These are phyloP conservation scores for Epinephelus malabaricus DNA, from an alignment of 2,797 vertebrate species.

Conservation along the genomic window DNA sequence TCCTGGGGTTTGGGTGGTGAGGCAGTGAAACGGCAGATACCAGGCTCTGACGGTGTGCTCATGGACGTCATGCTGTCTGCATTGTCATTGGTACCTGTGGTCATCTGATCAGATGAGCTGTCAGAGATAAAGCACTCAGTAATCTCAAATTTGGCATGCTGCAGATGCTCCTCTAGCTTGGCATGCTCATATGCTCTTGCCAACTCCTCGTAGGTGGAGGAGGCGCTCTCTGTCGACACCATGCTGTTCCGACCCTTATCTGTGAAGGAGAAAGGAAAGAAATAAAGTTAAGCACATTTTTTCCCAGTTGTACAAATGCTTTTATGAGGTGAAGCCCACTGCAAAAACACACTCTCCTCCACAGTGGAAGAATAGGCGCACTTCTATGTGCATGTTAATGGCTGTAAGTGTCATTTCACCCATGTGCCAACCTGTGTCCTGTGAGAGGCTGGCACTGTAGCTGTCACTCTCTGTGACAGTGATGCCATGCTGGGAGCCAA, in stretches of 20 bases:
- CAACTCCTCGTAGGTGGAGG: constrained; percentile 98
- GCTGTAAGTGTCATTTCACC: constrained; percentile 55
- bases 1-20: constrained; percentile 98
- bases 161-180: constrained; percentile 98
- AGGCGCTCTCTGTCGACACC: constrained; percentile 99
- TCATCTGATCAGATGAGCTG: constrained; percentile 99
- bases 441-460: constrained; percentile 98
- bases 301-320: not conserved
- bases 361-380: constrained; percentile 19
- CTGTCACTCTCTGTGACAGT: constrained; percentile 99
- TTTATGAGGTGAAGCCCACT: constrained; percentile 1
- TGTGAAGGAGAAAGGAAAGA: constrained; percentile 56
- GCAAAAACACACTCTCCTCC: constrained; percentile 12
- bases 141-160: constrained; percentile 99
- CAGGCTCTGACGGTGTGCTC: constrained; percentile 98
- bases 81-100: constrained; percentile 97
- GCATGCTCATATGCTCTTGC: constrained; percentile 97
- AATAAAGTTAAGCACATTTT: constrained; percentile 1
- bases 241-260: constrained; percentile 99
- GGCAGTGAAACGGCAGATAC: constrained; percentile 98
- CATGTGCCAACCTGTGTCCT: constrained; percentile 93
- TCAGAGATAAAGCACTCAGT: constrained; percentile 99
- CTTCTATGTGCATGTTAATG: constrained; percentile 28
- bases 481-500: constrained; percentile 97
- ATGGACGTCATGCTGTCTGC: constrained; percentile 99